A percentile compares a stretch with the other conserved stretches of the same genome.
phyloP scores from a whole-genome alignment of 2,888 invertebrate genomes.

The Caenorhabditis sulstoni region DNA sequence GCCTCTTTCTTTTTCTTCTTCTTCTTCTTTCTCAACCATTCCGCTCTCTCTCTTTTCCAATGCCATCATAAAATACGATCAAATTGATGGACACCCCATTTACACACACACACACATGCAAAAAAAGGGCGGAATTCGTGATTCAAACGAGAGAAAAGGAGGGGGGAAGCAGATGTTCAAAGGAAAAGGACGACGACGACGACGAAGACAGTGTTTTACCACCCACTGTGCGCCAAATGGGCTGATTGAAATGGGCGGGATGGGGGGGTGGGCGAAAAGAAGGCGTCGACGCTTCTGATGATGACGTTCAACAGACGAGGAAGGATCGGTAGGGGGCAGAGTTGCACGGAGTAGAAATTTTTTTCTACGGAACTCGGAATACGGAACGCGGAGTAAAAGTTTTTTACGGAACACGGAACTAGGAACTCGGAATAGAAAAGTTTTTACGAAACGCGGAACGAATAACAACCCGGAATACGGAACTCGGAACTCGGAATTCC shows the following conservation, averaged over 20 bases:
- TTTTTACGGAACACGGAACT: no score
- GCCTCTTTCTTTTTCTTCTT: no score
- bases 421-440: no score
- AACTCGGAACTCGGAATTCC: no score
- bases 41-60: neutral
- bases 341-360: no score
- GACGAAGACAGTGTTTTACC: neutral
- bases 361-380: no score
- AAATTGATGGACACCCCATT: conserved; percentile 25
- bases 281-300: neutral
- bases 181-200: conserved; percentile 21
- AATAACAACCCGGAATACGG: no score
- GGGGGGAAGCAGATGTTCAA: conserved; percentile 34
- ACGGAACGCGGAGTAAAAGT: no score
- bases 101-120: neutral
- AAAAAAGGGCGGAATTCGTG: conserved; percentile 17
- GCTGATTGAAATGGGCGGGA: neutral
- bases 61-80: conserved; percentile 35
- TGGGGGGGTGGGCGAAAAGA: neutral
- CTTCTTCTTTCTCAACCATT: conserved; percentile 2
- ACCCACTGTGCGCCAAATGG: conserved; percentile 33
- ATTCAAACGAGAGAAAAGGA: conserved; percentile 19
- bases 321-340: no score
- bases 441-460: no score
- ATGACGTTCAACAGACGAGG: no score